Evolutionary conservation across 1,140 invertebrate genomes (phyloP).

Genomic region (Bicyclus anynana): DNA sequence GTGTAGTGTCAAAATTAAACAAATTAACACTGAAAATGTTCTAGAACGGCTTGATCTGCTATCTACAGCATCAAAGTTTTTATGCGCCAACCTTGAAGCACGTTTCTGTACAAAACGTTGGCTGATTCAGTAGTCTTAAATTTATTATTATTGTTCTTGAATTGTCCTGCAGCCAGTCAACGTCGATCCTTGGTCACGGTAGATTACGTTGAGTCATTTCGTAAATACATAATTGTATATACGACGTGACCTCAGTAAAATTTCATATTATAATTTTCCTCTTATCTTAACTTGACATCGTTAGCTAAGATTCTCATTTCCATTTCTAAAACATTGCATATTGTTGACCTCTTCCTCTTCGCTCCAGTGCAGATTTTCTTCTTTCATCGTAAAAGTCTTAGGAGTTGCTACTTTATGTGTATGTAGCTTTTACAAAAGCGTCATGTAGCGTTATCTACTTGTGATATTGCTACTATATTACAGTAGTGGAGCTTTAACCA

Average conservation of each 20-base stretch:
- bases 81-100: slow-evolving; percentile 16
- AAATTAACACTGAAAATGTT: neutral
- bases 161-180: slow-evolving; percentile 9
- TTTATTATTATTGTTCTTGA: slow-evolving; percentile 19
- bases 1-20: neutral
- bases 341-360: neutral
- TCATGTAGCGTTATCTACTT: too few relatives aligned
- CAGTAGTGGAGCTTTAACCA: too few relatives aligned
- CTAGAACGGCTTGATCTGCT: slow-evolving; percentile 10
- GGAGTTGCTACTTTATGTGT: too few relatives aligned
- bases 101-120: slow-evolving; percentile 5
- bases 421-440: too few relatives aligned
- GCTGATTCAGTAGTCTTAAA: slow-evolving; percentile 18
- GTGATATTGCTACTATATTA: too few relatives aligned
- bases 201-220: slow-evolving; percentile 18
- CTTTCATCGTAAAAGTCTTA: too few relatives aligned
- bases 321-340: slow-evolving; percentile 11
- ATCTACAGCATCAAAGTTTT: slow-evolving; percentile 8
- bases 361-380: neutral
- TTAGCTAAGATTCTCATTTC: slow-evolving; percentile 8
- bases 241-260: slow-evolving; percentile 8
- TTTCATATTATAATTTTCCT: slow-evolving; percentile 23
- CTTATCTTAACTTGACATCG: slow-evolving; percentile 19
- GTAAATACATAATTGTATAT: slow-evolving; percentile 4
- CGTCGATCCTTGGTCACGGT: slow-evolving; percentile 10